Evolutionary conservation across 2,113 vertebrate genomes (phyloP).

Genomic region (Anolis carolinensis): DNA sequence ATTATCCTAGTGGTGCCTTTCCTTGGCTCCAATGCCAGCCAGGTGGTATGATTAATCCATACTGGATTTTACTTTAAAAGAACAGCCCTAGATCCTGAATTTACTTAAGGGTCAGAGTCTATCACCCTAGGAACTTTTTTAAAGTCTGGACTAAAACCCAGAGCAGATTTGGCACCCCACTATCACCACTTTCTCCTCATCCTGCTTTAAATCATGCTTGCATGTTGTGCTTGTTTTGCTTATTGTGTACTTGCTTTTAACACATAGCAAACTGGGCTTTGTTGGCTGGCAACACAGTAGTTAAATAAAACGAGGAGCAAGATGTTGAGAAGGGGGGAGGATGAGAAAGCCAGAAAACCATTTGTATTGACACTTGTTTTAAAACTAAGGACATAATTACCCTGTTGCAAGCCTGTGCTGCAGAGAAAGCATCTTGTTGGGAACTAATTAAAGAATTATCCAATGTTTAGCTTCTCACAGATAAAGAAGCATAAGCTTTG

Average conservation of each 20-base stretch:
- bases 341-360: slow-evolving; percentile 46
- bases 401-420: slow-evolving; percentile 38
- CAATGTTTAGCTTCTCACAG: slow-evolving; percentile 50
- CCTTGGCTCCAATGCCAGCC: too few relatives aligned
- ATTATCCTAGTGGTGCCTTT: too few relatives aligned
- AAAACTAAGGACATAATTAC: slow-evolving; percentile 50
- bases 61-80: too few relatives aligned
- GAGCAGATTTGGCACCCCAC: background rate
- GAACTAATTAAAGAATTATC: slow-evolving; percentile 66
- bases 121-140: too few relatives aligned
- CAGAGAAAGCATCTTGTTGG: slow-evolving; percentile 44
- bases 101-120: too few relatives aligned
- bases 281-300: background rate
- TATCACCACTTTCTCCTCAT: too few relatives aligned
- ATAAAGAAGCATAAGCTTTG: slow-evolving; percentile 56
- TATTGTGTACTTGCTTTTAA: background rate
- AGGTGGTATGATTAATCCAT: too few relatives aligned
- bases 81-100: too few relatives aligned
- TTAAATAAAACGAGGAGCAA: slow-evolving; percentile 33
- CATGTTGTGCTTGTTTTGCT: background rate
- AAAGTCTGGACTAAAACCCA: background rate
- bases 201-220: too few relatives aligned
- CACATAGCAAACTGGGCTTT: background rate
- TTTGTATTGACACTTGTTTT: slow-evolving; percentile 57
- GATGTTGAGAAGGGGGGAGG: slow-evolving; percentile 27